A percentile compares a stretch with the other conserved stretches of the same genome.
Conservation (phyloP, 2,797 vertebrate species). For the Sebastes alutus region DNA sequence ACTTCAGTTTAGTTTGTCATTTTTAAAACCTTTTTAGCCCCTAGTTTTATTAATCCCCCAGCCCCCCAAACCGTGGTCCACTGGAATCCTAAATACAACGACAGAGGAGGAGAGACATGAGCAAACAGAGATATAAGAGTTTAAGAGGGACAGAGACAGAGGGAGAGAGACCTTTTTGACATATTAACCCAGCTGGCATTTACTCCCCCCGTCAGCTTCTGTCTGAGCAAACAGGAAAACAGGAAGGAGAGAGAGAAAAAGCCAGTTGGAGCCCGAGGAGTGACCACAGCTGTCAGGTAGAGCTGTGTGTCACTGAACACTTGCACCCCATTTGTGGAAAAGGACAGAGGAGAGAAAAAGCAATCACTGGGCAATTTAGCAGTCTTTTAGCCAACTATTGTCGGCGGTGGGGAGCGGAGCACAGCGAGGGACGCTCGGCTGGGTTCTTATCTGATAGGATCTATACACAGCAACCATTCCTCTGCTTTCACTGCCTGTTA, state of each 20-base stretch:
- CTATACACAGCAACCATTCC: background rate
- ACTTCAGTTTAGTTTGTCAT: background rate
- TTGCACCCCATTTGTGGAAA: conserved; percentile 29
- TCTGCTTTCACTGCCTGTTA: conserved; percentile 8
- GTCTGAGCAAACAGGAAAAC: conserved; percentile 31
- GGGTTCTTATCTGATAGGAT: conserved; percentile 23
- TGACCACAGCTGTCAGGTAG: conserved; percentile 34
- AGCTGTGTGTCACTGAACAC: conserved; percentile 26
- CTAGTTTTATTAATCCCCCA: background rate
- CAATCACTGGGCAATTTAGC: conserved; percentile 42
- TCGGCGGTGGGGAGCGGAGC: conserved; percentile 11
- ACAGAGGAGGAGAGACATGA: background rate
- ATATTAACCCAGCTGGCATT: conserved; percentile 15
- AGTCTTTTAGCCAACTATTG: conserved; percentile 8
- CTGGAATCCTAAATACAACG: background rate
- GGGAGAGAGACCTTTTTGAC: conserved; percentile 3
- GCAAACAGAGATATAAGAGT: background rate
- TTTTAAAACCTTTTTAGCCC: background rate
- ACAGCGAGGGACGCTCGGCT: background rate
- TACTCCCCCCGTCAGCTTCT: conserved; percentile 16
- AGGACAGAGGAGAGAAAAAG: conserved; percentile 27
- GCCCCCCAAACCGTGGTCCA: background rate
- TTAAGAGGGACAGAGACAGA: background rate
- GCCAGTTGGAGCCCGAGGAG: background rate
- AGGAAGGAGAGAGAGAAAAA: background rate